These are phyloP conservation scores for Hippocampus kuda DNA, from an alignment of 2,797 vertebrate genomes.

Conservation along the genomic window DNA sequence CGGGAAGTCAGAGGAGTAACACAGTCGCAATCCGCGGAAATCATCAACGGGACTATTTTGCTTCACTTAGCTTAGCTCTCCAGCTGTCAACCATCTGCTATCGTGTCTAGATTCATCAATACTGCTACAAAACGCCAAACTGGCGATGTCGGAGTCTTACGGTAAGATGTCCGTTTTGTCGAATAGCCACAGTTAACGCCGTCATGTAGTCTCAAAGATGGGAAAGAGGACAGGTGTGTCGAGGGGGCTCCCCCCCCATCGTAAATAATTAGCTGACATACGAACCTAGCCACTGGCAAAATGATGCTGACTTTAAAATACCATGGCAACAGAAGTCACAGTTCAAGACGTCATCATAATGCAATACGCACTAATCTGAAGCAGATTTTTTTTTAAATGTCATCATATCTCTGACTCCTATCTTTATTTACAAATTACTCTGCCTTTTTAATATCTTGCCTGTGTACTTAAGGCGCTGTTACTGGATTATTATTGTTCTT, in stretches of 20 bases:
- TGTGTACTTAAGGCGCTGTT: background rate
- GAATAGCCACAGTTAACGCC: background rate
- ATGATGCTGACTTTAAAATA: constrained; percentile 30
- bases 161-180: constrained; percentile 51
- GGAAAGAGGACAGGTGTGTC: constrained; percentile 45
- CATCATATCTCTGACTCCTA: background rate
- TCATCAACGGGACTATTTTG: constrained; percentile 49
- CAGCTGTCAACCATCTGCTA: constrained; percentile 25
- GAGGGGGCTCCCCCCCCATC: constrained; percentile 20
- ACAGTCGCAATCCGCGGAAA: constrained; percentile 58
- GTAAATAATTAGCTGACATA: constrained; percentile 49
- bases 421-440: background rate
- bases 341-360: background rate
- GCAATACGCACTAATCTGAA: background rate
- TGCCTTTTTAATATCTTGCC: background rate
- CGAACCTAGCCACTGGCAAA: constrained; percentile 31
- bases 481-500: background rate
- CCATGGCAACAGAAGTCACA: constrained; percentile 20
- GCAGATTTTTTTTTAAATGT: background rate
- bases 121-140: constrained; percentile 25
- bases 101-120: background rate
- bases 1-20: constrained; percentile 57
- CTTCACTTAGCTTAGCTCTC: constrained; percentile 43
- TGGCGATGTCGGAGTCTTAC: constrained; percentile 75
- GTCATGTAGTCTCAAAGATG: background rate